Percentiles rank a stretch among this genome's conserved stretches.
Evolutionary conservation across 2,797 vertebrate species (phyloP).

Genomic region (Iguana delicatissima): DNA sequence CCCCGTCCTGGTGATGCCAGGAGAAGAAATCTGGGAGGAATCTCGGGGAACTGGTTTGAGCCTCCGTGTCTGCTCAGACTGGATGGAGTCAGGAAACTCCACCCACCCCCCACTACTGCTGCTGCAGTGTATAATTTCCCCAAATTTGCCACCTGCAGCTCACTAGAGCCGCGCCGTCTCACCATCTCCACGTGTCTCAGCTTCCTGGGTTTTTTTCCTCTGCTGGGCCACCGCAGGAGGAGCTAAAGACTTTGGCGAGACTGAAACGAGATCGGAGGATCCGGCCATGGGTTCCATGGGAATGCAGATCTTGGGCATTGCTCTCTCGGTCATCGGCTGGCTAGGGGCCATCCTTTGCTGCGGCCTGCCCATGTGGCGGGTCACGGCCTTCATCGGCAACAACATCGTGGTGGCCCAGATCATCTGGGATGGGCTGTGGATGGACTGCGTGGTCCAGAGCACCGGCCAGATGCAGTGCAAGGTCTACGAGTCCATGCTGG

Average conservation of each 20-base stretch:
- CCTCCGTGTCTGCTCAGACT: slow-evolving; percentile 53
- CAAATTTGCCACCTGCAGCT: slow-evolving; percentile 33
- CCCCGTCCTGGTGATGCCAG: slow-evolving; percentile 43
- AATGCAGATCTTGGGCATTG: slow-evolving; percentile 90
- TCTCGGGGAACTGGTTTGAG: slow-evolving; percentile 81
- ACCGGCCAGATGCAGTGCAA: slow-evolving; percentile 97
- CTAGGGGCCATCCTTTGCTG: slow-evolving; percentile 88
- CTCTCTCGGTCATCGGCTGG: slow-evolving; percentile 91
- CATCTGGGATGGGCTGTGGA: slow-evolving; percentile 96
- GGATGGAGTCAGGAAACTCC: slow-evolving; percentile 78
- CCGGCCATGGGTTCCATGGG: slow-evolving; percentile 90
- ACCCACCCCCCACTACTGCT: slow-evolving; percentile 71
- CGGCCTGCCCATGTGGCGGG: slow-evolving; percentile 92
- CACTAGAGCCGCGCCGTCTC: background rate
- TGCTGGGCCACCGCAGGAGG: too few relatives aligned
- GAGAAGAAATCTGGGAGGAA: slow-evolving; percentile 65
- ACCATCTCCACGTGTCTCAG: background rate
- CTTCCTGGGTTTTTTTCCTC: too few relatives aligned
- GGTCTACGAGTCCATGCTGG: slow-evolving; percentile 91
- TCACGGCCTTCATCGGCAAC: slow-evolving; percentile 89
- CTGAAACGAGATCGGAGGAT: background rate
- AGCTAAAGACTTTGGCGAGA: background rate
- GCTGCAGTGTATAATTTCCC: slow-evolving; percentile 76
- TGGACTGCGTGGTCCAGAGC: slow-evolving; percentile 95
- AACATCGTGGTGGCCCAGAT: slow-evolving; percentile 93